Conservation (phyloP, 2,113 vertebrate species). For the Tiliqua scincoides region DNA sequence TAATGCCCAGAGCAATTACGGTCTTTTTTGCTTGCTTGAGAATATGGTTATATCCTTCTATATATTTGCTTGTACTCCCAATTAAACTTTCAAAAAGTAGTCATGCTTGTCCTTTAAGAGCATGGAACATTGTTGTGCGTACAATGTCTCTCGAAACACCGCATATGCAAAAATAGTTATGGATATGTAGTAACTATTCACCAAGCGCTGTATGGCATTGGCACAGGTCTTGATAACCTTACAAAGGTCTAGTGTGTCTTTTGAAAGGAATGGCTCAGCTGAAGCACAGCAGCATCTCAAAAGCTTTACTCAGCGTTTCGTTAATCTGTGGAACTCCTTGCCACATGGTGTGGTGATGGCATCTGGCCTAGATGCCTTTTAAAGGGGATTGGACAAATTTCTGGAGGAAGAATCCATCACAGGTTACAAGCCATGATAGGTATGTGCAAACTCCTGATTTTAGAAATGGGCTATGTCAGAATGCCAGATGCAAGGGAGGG, state of each 20-base stretch:
- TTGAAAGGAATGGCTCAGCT: constrained; percentile 48
- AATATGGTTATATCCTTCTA: constrained; percentile 50
- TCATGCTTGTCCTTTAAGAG: constrained; percentile 60
- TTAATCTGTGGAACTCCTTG: too few relatives aligned
- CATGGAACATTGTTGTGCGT: constrained; percentile 49
- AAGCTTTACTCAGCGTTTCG: too few relatives aligned
- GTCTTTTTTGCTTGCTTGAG: constrained; percentile 60
- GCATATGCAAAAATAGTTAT: constrained; percentile 41
- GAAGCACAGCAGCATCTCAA: constrained; percentile 24
- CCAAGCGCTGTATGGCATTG: constrained; percentile 41
- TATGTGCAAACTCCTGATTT: too few relatives aligned
- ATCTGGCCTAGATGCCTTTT: too few relatives aligned
- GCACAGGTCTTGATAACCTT: constrained; percentile 26
- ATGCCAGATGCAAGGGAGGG: too few relatives aligned
- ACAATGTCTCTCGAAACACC: constrained; percentile 38
- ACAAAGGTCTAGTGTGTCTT: constrained; percentile 19
- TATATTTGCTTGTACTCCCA: constrained; percentile 69
- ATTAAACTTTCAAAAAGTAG: constrained; percentile 70
- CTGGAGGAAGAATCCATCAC: too few relatives aligned
- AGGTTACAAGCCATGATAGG: too few relatives aligned
- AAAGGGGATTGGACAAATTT: too few relatives aligned
- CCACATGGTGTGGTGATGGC: too few relatives aligned
- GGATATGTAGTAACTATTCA: constrained; percentile 52
- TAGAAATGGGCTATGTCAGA: too few relatives aligned
- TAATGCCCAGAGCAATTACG: constrained; percentile 52